Conservation (phyloP, 2,113 vertebrate species). For the Tupaia tana region DNA sequence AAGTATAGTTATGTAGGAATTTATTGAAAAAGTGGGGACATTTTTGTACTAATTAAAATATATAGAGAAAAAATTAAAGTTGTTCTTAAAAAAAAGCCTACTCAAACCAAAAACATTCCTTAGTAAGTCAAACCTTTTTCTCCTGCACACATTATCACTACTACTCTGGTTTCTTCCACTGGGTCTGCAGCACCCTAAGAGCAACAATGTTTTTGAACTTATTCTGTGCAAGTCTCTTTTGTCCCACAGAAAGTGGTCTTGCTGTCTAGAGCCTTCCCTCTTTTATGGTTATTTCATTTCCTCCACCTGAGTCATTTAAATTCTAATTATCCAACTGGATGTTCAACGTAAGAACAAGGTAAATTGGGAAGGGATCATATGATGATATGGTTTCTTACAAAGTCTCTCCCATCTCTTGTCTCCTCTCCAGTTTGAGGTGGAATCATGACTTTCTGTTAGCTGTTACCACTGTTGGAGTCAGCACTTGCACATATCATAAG, state of each 20-base stretch:
- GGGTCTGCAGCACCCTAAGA: neutral
- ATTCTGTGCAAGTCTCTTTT: neutral
- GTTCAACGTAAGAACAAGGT: neutral
- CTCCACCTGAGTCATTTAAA: neutral
- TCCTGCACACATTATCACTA: neutral
- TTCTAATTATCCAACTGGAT: neutral
- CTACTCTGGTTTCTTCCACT: neutral
- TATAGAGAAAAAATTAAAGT: neutral
- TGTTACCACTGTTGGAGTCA: neutral
- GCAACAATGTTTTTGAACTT: neutral
- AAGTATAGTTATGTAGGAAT: neutral
- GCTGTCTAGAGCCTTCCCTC: neutral
- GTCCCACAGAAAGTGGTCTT: neutral
- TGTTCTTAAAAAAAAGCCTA: neutral
- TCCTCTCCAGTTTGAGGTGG: neutral
- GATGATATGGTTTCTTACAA: accelerated
- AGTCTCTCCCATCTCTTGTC: neutral
- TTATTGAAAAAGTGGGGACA: neutral
- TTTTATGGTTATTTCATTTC: neutral
- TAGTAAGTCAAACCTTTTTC: neutral
- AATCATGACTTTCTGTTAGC: neutral
- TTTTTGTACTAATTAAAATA: neutral
- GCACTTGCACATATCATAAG: neutral
- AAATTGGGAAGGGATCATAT: neutral
- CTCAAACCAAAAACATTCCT: neutral